phyloP scores from a whole-genome alignment of 2,797 vertebrate species.

The Pangasius mekongensis region DNA sequence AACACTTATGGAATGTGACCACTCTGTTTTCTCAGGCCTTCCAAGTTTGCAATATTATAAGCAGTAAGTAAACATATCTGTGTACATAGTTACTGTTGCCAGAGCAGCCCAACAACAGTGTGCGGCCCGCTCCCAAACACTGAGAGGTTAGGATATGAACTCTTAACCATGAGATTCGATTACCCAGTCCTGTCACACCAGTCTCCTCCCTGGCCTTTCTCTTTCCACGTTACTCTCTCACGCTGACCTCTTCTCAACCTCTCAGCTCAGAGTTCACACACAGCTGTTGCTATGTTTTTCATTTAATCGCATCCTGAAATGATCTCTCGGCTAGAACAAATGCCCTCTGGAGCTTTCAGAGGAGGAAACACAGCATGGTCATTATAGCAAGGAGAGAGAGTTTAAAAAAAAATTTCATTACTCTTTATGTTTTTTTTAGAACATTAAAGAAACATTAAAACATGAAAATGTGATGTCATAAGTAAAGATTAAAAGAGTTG shows the following conservation, averaged over 20 bases:
- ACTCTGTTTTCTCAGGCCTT: constrained; percentile 4
- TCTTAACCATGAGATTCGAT: constrained; percentile 75
- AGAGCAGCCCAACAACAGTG: constrained; percentile 91
- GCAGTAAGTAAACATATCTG: constrained; percentile 90
- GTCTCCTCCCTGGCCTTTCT: constrained; percentile 18
- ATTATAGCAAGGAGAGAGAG: not conserved
- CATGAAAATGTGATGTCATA: not conserved
- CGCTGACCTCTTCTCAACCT: constrained; percentile 18
- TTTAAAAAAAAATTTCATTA: not conserved
- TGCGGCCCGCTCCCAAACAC: constrained; percentile 82
- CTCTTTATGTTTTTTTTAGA: not conserved
- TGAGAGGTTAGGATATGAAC: constrained; percentile 85
- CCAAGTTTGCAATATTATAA: constrained; percentile 82
- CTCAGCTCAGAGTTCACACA: not conserved
- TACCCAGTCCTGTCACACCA: constrained; percentile 69
- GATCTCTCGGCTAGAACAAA: constrained; percentile 15
- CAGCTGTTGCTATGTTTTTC: constrained; percentile 39
- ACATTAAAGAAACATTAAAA: not conserved
- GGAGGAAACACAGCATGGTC: not conserved
- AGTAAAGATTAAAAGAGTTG: constrained; percentile 1
- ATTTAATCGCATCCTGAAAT: constrained; percentile 37
- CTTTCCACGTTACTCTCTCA: not conserved
- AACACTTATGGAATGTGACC: not conserved
- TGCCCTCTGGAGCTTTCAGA: not conserved
- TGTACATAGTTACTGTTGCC: constrained; percentile 91